These are phyloP conservation scores for Lerema accius DNA, from an alignment of 1,140 invertebrate species.

Conservation along the genomic window DNA sequence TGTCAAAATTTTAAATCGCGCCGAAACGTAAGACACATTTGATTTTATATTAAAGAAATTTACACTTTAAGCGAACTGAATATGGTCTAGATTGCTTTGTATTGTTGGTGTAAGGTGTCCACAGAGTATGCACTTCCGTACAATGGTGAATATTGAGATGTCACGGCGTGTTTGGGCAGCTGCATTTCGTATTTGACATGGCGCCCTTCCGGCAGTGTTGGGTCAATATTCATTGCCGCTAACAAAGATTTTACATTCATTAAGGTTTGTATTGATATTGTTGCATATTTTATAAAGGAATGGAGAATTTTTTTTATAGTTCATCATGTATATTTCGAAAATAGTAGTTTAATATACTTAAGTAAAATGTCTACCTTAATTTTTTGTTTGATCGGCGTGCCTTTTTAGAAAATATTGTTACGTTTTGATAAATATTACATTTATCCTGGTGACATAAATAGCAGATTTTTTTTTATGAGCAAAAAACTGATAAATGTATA, in stretches of 20 bases:
- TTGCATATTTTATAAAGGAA: conserved; percentile 7
- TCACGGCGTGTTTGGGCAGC: conserved; percentile 47
- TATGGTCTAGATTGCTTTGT: background rate
- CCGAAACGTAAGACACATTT: conserved; percentile 13
- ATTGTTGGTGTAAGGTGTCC: conserved; percentile 8
- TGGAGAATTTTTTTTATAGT: background rate
- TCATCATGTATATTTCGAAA: no score
- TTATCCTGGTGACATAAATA: no score
- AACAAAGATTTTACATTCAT: conserved; percentile 37
- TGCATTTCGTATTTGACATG: conserved; percentile 43
- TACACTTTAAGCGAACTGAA: background rate
- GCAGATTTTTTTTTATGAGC: no score
- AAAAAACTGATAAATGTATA: background rate
- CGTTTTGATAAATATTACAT: no score
- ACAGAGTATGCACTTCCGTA: conserved; percentile 23
- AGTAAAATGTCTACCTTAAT: no score
- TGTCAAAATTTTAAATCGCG: conserved; percentile 19
- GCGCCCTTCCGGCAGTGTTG: conserved; percentile 46
- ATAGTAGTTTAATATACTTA: no score
- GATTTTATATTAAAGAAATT: background rate
- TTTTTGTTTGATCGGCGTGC: no score
- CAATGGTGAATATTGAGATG: conserved; percentile 41
- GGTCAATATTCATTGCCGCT: conserved; percentile 41
- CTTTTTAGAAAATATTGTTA: no score
- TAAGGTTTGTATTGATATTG: conserved; percentile 25